These are phyloP conservation scores for Synanceia verrucosa DNA, from an alignment of 2,797 vertebrate species.

Conservation along the genomic window DNA sequence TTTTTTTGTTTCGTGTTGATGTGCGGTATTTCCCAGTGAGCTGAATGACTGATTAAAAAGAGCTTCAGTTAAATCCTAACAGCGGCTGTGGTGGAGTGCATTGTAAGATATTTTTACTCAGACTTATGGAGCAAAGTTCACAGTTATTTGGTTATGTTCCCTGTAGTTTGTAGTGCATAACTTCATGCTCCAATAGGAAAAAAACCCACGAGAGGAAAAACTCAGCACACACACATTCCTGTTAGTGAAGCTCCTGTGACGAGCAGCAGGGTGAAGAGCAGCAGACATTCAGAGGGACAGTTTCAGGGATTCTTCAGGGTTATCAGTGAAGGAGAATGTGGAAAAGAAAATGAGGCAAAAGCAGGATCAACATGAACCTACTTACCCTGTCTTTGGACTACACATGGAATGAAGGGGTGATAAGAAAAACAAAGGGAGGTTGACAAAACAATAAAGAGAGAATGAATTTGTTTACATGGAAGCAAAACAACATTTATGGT, in stretches of 20 bases:
- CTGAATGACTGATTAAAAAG: background rate
- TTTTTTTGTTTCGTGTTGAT: background rate
- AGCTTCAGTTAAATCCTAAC: background rate
- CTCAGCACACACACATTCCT: conserved; percentile 60
- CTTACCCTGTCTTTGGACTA: conserved; percentile 92
- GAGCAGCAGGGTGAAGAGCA: conserved; percentile 56
- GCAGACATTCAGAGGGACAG: conserved; percentile 59
- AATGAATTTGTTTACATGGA: conserved; percentile 60
- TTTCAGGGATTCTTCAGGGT: conserved; percentile 39
- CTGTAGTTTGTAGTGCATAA: conserved; percentile 18
- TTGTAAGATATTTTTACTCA: background rate
- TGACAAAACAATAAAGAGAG: conserved; percentile 66
- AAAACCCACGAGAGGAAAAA: conserved; percentile 46
- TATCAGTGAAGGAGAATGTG: conserved; percentile 48
- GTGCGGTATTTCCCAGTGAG: background rate
- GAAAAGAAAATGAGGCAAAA: conserved; percentile 50
- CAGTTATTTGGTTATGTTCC: background rate
- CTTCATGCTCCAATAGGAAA: conserved; percentile 48
- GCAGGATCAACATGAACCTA: conserved; percentile 74
- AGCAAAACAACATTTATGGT: conserved; percentile 52
- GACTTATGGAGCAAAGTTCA: background rate
- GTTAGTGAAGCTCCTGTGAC: conserved; percentile 74
- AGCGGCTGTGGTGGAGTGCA: background rate
- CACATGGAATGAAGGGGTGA: conserved; percentile 77
- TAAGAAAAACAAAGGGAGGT: conserved; percentile 63